phyloP scores from a whole-genome alignment of 1,140 invertebrate genomes.

The Drosophila seguyi region DNA sequence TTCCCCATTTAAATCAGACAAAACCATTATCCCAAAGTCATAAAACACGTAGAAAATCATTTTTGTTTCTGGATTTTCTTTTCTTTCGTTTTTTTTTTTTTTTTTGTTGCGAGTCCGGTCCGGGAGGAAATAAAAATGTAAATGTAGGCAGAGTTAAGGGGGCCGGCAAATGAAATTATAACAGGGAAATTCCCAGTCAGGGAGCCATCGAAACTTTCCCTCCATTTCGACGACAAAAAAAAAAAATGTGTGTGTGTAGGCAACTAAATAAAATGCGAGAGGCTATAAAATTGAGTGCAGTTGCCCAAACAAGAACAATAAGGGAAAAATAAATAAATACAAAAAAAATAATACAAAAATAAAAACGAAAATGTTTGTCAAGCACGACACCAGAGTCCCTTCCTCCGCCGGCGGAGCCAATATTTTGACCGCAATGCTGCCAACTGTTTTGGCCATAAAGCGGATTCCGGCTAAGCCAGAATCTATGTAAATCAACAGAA shows the following conservation, averaged over 20 bases:
- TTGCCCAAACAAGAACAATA: constrained; percentile 58
- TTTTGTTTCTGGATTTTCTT: constrained; percentile 1
- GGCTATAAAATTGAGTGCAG: constrained; percentile 77
- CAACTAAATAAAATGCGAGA: constrained; percentile 68
- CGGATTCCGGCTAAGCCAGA: constrained; percentile 22
- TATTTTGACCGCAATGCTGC: constrained; percentile 42
- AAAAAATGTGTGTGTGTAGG: constrained; percentile 8
- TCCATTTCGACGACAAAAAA: background rate
- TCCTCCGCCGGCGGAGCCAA: background rate
- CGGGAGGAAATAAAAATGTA: constrained; percentile 79
- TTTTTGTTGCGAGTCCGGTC: constrained; percentile 22
- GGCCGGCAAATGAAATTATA: constrained; percentile 76
- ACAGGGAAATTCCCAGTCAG: constrained; percentile 31
- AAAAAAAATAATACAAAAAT: constrained; percentile 1
- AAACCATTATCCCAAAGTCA: constrained; percentile 58
- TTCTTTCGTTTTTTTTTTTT: background rate
- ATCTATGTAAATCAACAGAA: constrained; percentile 43
- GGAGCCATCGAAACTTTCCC: constrained; percentile 22
- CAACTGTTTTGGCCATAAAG: constrained; percentile 70
- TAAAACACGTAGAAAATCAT: constrained; percentile 52
- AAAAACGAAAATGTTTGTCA: constrained; percentile 66
- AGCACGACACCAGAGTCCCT: constrained; percentile 37
- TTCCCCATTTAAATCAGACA: constrained; percentile 43
- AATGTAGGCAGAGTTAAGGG: constrained; percentile 66
- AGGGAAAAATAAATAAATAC: constrained; percentile 11